Conservation (phyloP, 2,888 invertebrate species). For the Cheiracanthium punctorium region DNA sequence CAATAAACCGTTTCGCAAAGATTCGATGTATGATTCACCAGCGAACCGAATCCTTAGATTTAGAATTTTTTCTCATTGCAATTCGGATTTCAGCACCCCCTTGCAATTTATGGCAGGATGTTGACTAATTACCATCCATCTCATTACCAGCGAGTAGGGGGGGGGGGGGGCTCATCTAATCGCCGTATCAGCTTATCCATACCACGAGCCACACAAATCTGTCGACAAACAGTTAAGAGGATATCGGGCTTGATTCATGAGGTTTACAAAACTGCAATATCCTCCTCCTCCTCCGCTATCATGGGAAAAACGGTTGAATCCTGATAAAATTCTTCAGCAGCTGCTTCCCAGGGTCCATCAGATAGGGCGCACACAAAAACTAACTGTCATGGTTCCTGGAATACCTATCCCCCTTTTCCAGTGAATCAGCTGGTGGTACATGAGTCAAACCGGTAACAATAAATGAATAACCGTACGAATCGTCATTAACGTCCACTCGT, state of each 20-base stretch:
- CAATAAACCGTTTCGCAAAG: no score
- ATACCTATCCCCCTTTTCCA: not conserved
- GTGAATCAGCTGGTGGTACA: not conserved
- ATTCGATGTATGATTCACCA: no score
- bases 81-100: no score
- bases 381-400: not conserved
- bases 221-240: not conserved
- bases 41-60: no score
- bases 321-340: not conserved
- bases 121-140: no score
- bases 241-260: not conserved
- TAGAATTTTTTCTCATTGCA: no score
- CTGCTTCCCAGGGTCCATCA: not conserved
- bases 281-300: not conserved
- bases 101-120: no score
- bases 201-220: no score
- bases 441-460: slow-evolving; percentile 1
- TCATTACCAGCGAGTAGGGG: no score
- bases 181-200: no score
- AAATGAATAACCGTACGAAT: not conserved
- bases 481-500: slow-evolving; percentile 1
- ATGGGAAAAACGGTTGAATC: not conserved
- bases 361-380: not conserved
- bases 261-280: not conserved
- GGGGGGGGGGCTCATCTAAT: no score